Conservation (phyloP, 2,888 invertebrate genomes). For the Fragum sueziense region DNA sequence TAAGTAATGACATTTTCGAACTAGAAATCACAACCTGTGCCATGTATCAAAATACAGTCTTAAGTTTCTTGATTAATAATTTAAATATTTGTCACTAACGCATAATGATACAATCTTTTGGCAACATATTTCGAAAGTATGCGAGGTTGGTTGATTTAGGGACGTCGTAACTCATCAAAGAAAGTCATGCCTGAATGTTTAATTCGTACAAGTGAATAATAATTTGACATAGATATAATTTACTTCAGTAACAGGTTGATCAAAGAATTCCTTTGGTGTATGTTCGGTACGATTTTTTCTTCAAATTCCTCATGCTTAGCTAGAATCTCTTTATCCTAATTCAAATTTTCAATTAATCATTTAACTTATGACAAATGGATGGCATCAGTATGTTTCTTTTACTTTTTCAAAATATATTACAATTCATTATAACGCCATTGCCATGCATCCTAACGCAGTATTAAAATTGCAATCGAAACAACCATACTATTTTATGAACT, state of each 20-base stretch:
- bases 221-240: conserved; percentile 4
- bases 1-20: neutral
- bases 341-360: no score
- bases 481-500: no score
- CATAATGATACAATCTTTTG: neutral
- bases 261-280: conserved; percentile 2
- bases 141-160: neutral
- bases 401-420: no score
- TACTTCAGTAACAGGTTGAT: neutral
- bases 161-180: conserved; percentile 6
- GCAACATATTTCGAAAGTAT: neutral
- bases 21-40: neutral
- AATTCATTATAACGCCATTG: no score
- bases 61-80: neutral
- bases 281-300: neutral
- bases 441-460: no score
- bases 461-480: no score
- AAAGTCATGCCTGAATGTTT: neutral
- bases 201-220: conserved; percentile 7
- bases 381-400: no score
- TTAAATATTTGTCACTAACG: neutral
- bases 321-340: no score
- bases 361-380: no score
- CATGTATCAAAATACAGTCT: neutral
- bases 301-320: no score